Base-by-base conservation (phyloP, 2,797 vertebrate species). In the Pangasius djambal region DNA sequence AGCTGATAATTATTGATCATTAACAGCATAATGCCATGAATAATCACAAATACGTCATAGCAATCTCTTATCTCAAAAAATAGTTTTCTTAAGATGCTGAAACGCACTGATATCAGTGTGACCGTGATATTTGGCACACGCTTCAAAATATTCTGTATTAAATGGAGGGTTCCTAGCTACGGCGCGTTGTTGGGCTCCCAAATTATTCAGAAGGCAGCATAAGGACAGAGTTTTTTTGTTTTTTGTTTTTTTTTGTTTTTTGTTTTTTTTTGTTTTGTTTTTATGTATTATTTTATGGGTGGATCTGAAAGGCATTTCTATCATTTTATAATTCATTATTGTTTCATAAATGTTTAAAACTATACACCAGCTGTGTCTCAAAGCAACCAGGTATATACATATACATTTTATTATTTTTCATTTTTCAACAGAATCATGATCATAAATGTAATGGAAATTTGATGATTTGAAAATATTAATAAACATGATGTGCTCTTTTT, bases 1-100 rank as follows among this genome's bases (percentile, higher is more conserved):
- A 48, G 63, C 28, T 3, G 28, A 67, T 67, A 67, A 69, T 84
- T 50, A 69, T 67, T 50, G 63, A 84, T 69, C 48, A 83, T 67
- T 22, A 69, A 10, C 37, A n/a, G 59, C 5, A 0, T 15, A 63
- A 40, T 4, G 22, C 44, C 44, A 20, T 31, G 31, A 48, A 20
- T 50, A 31, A 20, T 69, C 63, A 67, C 16, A 18, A 18, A n/a
- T 8, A n/a, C 8, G 15, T n/a, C 28, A 40, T 7, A 4, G 6
- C 55, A 2, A 1, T 59, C 78, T 59, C 6, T 44, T 28, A 63
- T 37, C 20, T 63, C 2, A 28, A 15, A 28, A 28, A 31, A 13
- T 0, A 20, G 16, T 57, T 57, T 57, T 5, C 52, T 10, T 5
- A 20, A 57, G 16, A 34, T 37, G 55, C 18, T 4, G 18, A 13